These are phyloP conservation scores for Pangasius krempfi DNA, from an alignment of 2,797 vertebrate genomes.

Conservation along the genomic window DNA sequence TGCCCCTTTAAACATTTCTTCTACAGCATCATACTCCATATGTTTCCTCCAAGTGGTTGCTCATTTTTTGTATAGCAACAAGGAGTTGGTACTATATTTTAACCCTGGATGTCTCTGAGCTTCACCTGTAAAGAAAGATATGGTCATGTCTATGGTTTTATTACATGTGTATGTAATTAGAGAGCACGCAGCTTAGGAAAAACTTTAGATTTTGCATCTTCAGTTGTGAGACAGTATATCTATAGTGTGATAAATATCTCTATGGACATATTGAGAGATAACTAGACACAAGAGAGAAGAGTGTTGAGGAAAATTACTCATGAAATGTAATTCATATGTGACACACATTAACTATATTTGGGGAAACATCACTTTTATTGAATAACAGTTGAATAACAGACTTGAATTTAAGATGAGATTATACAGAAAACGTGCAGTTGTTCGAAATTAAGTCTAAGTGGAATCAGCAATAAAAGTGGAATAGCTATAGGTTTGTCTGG, in stretches of 20 bases:
- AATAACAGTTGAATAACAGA: no score
- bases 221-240: background rate
- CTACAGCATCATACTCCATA: slow-evolving; percentile 21
- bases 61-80: background rate
- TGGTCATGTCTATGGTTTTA: background rate
- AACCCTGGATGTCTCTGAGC: background rate
- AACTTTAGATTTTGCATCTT: background rate
- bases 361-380: background rate
- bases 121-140: background rate
- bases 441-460: background rate
- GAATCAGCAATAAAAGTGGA: background rate
- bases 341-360: background rate
- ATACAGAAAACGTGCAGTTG: background rate
- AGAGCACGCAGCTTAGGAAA: background rate
- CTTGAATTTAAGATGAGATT: background rate
- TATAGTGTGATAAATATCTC: background rate
- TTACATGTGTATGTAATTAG: background rate
- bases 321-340: background rate
- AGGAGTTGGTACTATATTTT: background rate
- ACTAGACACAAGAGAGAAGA: background rate
- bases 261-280: background rate
- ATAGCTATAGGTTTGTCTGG: background rate
- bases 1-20: background rate
- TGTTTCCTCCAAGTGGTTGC: background rate
- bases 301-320: background rate